Evolutionary conservation across 2,113 vertebrate genomes (phyloP), one percentile per base, ranked within the genome.

Genomic region (Anguilla japonica): DNA sequence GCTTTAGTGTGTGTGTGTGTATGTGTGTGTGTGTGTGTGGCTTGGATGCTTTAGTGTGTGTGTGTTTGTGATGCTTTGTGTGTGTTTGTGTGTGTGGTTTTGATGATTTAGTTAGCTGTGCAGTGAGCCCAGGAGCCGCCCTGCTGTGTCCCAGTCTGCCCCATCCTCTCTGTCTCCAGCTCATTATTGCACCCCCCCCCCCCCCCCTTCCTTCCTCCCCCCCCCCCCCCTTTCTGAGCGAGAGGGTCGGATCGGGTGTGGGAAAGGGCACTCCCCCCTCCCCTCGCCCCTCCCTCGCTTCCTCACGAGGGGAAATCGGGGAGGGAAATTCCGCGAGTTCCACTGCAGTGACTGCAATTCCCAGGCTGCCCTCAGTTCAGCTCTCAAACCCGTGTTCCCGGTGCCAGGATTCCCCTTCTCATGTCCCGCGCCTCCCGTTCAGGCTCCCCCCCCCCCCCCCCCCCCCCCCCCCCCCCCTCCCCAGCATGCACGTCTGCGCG

Each of bases 261-360:
- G 93, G 94, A 94, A 93, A 94, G 85, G 89, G 86, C 79, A 88
- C 88, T 14, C 89, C 89, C 83, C 89, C 83, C 82, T 83, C n/a
- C 39, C 14, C 8, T 6, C 9, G 26, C 50, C 53, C 56, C 83
- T 84, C 85, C 86, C 89, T 83, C 5, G 15, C 81, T 6, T 40
- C 50, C 15, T 41, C 41, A 75, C n/a, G 53, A n/a, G 71, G 89
- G 83, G 86, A 20, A 39, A 88, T 93, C 91, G 91, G 92, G 91
- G 93, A 95, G 93, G 92, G 93, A 95, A 93, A 95, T 95, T 95
- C 93, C 92, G 91, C 1, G 90, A 93, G 92, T 95, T 95, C 93
- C 92, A 94, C 91, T 90, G 89, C 90, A 91, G 90, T 94, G 93
- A 94, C 93, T 93, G 4, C n/a, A 18, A 79, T 79, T 41, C 57